phyloP scores from a whole-genome alignment of 92 coral and sea anemone species.

The Heteractis magnifica region DNA sequence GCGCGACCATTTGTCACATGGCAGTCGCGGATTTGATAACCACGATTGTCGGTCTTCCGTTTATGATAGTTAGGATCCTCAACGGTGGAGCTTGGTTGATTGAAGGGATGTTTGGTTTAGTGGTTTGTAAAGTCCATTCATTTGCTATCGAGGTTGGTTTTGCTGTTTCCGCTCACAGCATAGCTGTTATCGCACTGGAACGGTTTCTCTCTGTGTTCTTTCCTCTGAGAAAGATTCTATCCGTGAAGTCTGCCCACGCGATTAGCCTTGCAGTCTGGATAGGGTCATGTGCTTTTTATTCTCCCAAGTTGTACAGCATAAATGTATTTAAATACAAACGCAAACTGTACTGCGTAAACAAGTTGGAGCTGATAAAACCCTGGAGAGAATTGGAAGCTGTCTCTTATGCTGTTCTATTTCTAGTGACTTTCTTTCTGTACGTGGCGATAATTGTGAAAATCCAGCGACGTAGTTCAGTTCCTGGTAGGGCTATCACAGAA shows the following conservation, averaged over 20 bases:
- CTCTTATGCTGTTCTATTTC: slow-evolving; percentile 2
- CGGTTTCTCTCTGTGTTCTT: slow-evolving; percentile 27
- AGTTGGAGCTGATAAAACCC: not conserved
- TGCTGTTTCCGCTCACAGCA: slow-evolving; percentile 26
- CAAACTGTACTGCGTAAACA: slow-evolving; percentile 12
- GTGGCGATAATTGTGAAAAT: slow-evolving; percentile 28
- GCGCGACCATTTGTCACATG: slow-evolving; percentile 24
- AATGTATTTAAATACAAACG: not conserved
- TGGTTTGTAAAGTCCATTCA: slow-evolving; percentile 26
- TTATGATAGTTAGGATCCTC: slow-evolving; percentile 17
- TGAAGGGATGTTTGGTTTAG: slow-evolving; percentile 16
- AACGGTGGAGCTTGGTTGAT: slow-evolving; percentile 20
- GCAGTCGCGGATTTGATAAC: slow-evolving; percentile 27
- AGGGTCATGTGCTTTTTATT: not conserved
- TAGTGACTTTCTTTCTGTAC: slow-evolving; percentile 21
- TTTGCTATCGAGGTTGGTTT: slow-evolving; percentile 31
- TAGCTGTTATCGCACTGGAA: slow-evolving; percentile 21
- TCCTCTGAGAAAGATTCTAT: slow-evolving; percentile 17
- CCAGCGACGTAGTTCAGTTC: slow-evolving; percentile 17
- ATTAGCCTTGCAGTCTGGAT: slow-evolving; percentile 13
- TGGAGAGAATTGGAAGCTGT: slow-evolving; percentile 26
- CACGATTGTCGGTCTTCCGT: slow-evolving; percentile 21
- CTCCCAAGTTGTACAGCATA: slow-evolving; percentile 26
- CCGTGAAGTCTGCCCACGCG: slow-evolving; percentile 1
- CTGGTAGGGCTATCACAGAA: slow-evolving; percentile 27